Conservation (phyloP, 2,113 vertebrate genomes). For the Parus major region DNA sequence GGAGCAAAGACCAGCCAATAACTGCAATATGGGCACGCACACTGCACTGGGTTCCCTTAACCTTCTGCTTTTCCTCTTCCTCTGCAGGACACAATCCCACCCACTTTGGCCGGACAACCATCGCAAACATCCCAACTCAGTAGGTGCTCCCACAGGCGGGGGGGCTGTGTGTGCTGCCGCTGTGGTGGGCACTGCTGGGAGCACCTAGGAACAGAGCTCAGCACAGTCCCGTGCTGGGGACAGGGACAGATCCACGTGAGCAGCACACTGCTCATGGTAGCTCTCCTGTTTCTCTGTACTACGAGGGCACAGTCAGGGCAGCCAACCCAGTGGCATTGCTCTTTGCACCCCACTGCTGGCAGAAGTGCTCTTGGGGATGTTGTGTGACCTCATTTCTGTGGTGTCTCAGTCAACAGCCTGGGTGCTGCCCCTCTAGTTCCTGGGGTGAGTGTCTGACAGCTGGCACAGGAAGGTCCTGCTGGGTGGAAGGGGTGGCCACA, state of each 20-base stretch:
- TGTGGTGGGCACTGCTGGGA: neutral
- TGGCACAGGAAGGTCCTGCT: fast-evolving
- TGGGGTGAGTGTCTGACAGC: neutral
- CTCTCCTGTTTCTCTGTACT: neutral
- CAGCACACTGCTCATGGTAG: neutral
- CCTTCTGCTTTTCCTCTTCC: neutral
- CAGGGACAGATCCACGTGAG: neutral
- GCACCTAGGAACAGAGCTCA: neutral
- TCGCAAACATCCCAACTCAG: constrained; percentile 90
- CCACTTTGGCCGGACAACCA: constrained; percentile 93
- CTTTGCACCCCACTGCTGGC: fast-evolving
- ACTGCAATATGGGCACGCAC: neutral
- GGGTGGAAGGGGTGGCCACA: neutral
- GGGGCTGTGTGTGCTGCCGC: neutral
- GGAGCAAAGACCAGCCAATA: neutral
- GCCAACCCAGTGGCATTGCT: neutral
- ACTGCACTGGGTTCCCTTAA: neutral
- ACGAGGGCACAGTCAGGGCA: fast-evolving
- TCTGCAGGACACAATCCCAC: constrained; percentile 84
- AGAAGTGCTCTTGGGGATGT: neutral
- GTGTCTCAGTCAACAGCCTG: neutral
- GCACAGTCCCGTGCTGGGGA: fast-evolving
- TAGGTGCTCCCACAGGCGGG: constrained; percentile 71
- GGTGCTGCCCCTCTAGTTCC: neutral
- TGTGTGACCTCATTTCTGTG: neutral